These are phyloP conservation scores for Gymnocypris eckloni DNA, from an alignment of 2,797 vertebrate genomes.

Conservation along the genomic window DNA sequence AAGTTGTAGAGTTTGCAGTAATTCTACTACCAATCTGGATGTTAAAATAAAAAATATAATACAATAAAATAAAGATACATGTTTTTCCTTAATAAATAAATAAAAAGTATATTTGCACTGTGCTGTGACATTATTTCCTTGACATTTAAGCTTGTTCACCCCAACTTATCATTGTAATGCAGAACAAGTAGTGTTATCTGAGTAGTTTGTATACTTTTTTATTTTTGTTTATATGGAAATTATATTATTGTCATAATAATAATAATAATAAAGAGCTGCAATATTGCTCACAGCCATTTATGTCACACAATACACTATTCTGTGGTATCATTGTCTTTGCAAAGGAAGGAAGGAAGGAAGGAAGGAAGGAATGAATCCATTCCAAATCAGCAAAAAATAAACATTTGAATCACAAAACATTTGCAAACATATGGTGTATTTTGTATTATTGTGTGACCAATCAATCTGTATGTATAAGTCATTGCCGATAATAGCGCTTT, in stretches of 20 bases:
- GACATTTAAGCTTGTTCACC: not conserved
- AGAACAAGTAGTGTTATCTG: not conserved
- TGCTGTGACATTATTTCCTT: not conserved
- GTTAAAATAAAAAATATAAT: not conserved
- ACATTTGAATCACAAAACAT: not conserved
- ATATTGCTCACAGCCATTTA: too few relatives aligned
- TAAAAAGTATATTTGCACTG: too few relatives aligned
- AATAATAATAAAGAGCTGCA: too few relatives aligned
- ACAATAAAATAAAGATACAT: not conserved
- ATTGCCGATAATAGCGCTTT: not conserved
- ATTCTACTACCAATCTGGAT: not conserved
- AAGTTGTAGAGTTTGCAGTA: constrained; percentile 40
- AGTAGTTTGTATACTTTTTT: not conserved
- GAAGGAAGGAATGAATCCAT: too few relatives aligned
- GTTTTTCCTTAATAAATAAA: not conserved
- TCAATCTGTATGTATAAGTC: not conserved
- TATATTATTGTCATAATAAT: not conserved
- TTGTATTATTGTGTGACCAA: not conserved
- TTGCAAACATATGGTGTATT: not conserved
- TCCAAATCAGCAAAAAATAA: not conserved
- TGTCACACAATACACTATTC: too few relatives aligned
- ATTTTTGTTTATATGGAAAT: too few relatives aligned
- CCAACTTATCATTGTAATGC: not conserved
- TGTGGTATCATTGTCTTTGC: too few relatives aligned
- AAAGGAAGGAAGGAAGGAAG: too few relatives aligned